phyloP scores from a whole-genome alignment of 2,113 vertebrate species.

The Eira barbara region DNA sequence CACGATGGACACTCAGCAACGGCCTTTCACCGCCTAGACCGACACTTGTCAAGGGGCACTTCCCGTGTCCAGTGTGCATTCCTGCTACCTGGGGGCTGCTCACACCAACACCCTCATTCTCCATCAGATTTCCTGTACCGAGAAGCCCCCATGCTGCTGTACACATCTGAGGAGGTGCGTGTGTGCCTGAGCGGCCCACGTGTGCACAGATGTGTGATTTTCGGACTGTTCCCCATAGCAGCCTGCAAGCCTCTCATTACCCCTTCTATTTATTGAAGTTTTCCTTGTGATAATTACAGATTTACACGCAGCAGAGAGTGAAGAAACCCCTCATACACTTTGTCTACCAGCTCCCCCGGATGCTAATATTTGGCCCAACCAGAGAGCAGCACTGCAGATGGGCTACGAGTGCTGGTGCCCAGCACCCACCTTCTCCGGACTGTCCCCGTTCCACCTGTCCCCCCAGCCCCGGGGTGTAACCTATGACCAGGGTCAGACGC shows the following conservation, averaged over 20 bases:
- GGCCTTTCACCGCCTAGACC: not conserved
- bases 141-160: not conserved
- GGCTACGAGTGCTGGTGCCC: not conserved
- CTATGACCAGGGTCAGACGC: not conserved
- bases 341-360: no score
- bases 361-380: no score
- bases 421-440: fast-evolving
- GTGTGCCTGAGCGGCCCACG: not conserved
- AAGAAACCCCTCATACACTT: not conserved
- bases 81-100: not conserved
- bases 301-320: fast-evolving
- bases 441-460: not conserved
- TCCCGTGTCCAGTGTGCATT: fast-evolving
- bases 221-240: not conserved
- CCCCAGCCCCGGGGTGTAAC: no score
- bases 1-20: fast-evolving
- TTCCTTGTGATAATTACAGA: not conserved
- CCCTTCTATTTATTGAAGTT: not conserved
- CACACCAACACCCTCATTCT: not conserved
- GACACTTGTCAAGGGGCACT: not conserved
- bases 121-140: not conserved
- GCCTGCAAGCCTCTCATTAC: not conserved
- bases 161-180: fast-evolving
- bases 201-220: not conserved
- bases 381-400: fast-evolving